Conservation (phyloP, 2,797 vertebrate species). For the Petrocephalus schoutedeni region DNA sequence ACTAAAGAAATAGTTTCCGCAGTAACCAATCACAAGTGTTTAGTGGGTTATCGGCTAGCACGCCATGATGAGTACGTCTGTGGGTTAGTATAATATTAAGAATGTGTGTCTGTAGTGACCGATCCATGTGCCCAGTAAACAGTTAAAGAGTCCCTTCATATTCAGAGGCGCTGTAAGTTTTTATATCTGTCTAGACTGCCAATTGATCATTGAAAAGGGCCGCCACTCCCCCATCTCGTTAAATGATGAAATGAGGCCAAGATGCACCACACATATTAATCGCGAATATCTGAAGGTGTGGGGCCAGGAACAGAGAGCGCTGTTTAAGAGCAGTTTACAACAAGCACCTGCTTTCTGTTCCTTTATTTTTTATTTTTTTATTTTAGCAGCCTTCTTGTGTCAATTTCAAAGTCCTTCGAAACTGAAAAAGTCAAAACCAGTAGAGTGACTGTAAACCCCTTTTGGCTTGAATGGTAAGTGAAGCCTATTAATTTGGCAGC, state of each 20-base stretch:
- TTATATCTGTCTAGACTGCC: slow-evolving; percentile 77
- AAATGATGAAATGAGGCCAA: slow-evolving; percentile 67
- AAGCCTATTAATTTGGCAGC: background rate
- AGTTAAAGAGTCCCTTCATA: slow-evolving; percentile 76
- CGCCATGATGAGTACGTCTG: background rate
- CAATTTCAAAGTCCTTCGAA: background rate
- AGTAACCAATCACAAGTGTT: background rate
- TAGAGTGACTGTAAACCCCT: background rate
- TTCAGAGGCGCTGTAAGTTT: slow-evolving; percentile 78
- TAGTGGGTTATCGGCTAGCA: background rate
- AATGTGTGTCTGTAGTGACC: background rate
- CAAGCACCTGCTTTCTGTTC: slow-evolving; percentile 78
- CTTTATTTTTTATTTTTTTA: slow-evolving; percentile 73
- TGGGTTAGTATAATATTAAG: background rate
- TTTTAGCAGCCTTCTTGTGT: slow-evolving; percentile 39
- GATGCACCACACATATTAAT: slow-evolving; percentile 66
- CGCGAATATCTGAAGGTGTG: background rate
- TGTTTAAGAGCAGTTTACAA: slow-evolving; percentile 81
- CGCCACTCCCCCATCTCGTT: slow-evolving; percentile 79
- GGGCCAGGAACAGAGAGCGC: slow-evolving; percentile 54
- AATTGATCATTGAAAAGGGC: slow-evolving; percentile 74
- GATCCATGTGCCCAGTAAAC: slow-evolving; percentile 49
- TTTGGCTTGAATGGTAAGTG: slow-evolving; percentile 4
- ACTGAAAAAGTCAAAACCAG: background rate
- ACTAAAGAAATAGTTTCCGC: background rate